Base-by-base conservation (phyloP, 2,113 vertebrate species). In the Mesembrinibis cayennensis region DNA sequence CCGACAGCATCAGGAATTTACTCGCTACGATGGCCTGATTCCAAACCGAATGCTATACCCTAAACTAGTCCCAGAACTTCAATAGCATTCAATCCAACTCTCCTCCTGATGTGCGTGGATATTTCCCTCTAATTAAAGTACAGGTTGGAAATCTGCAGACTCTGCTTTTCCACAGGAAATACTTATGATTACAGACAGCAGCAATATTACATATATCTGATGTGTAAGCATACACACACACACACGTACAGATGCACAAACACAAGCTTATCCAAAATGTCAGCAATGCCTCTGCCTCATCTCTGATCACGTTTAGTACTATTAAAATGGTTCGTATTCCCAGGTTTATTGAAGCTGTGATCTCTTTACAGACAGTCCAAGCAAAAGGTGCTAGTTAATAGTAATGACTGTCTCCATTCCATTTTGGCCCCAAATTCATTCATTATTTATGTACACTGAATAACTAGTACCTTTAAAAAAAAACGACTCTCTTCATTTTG, bases 391-490 rank as follows among this genome's bases (percentile, higher is more conserved):
- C 62, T 71, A 58, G 82, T 44, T 71, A 69, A 72, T 65, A 72
- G 44, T 38, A 87, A 61, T 10, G 30, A 82, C 6, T 4, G 4
- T 16, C 61, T 92, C 70, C 36, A 32, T 69, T 87, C 42, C 69
- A 36, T 79, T 89, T 52, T 85, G 89, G 81, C 38, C 91, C 70
- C n/a, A 18, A 82, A 80, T 56, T 55, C 63, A 77, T 87, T 82
- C 56, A 82, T 83, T 86, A 83, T 82, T 91, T 95, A 87, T 36
- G 63, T 82, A 82, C 34, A 69, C 73, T 38, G 53, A 94, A 29
- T 82, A 96, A 96, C 81, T 62, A 89, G 73, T 69, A 94, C 80
- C 93, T 93, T 81, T 70, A 62, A 77, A 76, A 59, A 44, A 44
- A 65, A 22, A 4, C 12, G 67, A 44, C 62, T 42, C 87, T 87